phyloP scores from a whole-genome alignment of 2,888 invertebrate species.

The Drosophila mercatorum region DNA sequence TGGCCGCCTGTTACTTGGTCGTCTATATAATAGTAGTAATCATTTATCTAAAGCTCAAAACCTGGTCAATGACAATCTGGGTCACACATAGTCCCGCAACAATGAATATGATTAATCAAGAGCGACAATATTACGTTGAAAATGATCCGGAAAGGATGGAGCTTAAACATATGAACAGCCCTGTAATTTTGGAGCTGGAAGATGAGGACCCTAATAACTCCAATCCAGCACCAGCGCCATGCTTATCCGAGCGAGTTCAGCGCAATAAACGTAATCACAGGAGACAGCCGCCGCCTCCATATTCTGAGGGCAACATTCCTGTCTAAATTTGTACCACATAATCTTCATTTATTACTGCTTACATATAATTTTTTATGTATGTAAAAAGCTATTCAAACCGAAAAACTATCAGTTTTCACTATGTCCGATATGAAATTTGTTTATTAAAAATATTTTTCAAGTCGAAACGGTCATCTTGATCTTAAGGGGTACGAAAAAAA shows the following conservation, averaged over 20 bases:
- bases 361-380: not conserved
- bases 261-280: too few relatives aligned
- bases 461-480: not conserved
- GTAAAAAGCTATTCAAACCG: not conserved
- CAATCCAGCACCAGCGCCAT: not conserved
- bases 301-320: not conserved
- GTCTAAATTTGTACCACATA: not conserved
- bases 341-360: too few relatives aligned
- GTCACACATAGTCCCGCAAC: not conserved
- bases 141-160: not conserved
- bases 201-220: not conserved
- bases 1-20: constrained; percentile 22
- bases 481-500: too few relatives aligned
- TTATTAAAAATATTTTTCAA: not conserved
- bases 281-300: not conserved
- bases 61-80: constrained; percentile 1
- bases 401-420: too few relatives aligned
- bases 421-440: not conserved
- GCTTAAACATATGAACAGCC: not conserved
- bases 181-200: not conserved
- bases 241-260: not conserved
- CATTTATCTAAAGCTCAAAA: constrained; percentile 2
- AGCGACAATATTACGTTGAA: not conserved
- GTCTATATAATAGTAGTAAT: constrained; percentile 26
- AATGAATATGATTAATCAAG: constrained; percentile 1